These are phyloP conservation scores for Novumbra hubbsi DNA, from an alignment of 2,797 vertebrate species.

Conservation along the genomic window DNA sequence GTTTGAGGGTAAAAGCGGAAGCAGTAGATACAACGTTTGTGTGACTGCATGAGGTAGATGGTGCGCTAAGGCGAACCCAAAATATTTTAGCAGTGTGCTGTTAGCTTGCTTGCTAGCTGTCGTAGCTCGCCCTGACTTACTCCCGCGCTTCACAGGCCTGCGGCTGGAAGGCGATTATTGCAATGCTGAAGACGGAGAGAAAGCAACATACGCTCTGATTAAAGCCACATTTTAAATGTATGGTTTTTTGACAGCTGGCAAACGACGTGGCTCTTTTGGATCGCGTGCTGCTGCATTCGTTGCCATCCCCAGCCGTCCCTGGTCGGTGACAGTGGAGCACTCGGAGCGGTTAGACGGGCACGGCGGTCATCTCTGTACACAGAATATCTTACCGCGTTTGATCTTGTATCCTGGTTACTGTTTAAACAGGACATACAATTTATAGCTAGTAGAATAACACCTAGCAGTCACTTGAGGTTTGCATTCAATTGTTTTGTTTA, in stretches of 20 bases:
- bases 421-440: slow-evolving; percentile 21
- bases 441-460: not conserved
- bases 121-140: slow-evolving; percentile 62
- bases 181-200: slow-evolving; percentile 32
- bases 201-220: slow-evolving; percentile 9
- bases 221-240: slow-evolving; percentile 6
- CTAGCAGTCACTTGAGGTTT: not conserved
- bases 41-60: slow-evolving; percentile 53
- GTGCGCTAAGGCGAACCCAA: slow-evolving; percentile 58
- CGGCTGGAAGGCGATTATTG: slow-evolving; percentile 54
- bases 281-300: slow-evolving; percentile 27
- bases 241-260: slow-evolving; percentile 18
- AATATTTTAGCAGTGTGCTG: slow-evolving; percentile 54
- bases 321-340: slow-evolving; percentile 56
- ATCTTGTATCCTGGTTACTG: slow-evolving; percentile 29
- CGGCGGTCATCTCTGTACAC: slow-evolving; percentile 40
- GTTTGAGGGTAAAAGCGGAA: not conserved
- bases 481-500: not conserved
- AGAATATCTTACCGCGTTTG: slow-evolving; percentile 23
- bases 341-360: slow-evolving; percentile 52
- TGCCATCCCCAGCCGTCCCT: slow-evolving; percentile 55
- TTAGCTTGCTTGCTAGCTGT: slow-evolving; percentile 70
- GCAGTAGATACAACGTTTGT: slow-evolving; percentile 31
- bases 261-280: slow-evolving; percentile 27
- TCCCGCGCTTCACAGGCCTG: slow-evolving; percentile 41